These are phyloP conservation scores for Bungarus multicinctus DNA, from an alignment of 2,113 vertebrate genomes.

Conservation along the genomic window DNA sequence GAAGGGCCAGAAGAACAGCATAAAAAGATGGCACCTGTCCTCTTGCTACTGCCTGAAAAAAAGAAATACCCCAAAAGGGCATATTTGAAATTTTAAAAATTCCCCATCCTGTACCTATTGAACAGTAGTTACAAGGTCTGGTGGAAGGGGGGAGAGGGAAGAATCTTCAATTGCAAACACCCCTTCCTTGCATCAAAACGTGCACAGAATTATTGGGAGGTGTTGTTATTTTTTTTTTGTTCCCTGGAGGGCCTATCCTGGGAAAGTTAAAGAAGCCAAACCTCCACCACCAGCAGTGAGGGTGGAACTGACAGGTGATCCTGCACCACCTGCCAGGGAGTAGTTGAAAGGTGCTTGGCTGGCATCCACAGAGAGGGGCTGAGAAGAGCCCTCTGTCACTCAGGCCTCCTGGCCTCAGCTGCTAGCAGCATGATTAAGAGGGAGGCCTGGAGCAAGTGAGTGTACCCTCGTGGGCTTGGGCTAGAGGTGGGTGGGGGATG, in stretches of 20 bases:
- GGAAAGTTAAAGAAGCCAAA: not conserved
- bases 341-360: not conserved
- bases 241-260: not conserved
- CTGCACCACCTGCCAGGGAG: not conserved
- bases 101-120: not conserved
- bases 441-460: constrained; percentile 3
- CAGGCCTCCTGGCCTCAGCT: constrained; percentile 9
- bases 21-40: not conserved
- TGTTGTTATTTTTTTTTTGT: not conserved
- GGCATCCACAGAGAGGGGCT: not conserved
- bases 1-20: not conserved
- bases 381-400: not conserved
- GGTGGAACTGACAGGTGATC: not conserved
- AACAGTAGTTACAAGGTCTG: not conserved
- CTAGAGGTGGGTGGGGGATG: constrained; percentile 2
- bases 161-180: not conserved
- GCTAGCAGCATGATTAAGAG: constrained; percentile 1
- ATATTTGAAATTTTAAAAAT: not conserved
- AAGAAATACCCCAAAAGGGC: not conserved
- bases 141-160: not conserved
- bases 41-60: not conserved
- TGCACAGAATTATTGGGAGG: not conserved
- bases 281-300: not conserved
- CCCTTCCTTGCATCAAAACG: not conserved
- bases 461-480: not conserved